Evolutionary conservation across 2,797 vertebrate species (phyloP), one percentile per base, ranked within the genome.

Genomic region (Monodelphis domestica): DNA sequence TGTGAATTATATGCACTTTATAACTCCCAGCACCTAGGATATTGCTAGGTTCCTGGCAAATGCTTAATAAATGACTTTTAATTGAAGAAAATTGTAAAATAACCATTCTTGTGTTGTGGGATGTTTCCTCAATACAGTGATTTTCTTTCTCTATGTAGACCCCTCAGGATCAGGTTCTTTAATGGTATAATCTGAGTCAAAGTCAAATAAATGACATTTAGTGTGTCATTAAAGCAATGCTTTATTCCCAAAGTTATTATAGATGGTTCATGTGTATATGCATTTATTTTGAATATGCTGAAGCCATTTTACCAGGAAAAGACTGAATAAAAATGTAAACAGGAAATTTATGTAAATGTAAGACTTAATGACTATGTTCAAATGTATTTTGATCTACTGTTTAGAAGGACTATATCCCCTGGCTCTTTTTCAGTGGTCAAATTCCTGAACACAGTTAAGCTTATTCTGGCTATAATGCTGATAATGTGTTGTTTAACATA

Each of bases 181-280:
- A 97, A 97, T 96, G 94, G 97, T 93, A 97, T 97, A 97, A 97
- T 97, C 95, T 95, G 94, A 97, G 97, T 94, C 96, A 96, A 95
- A 95, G 97, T 97, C 97, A 97, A 97, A 97, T 97, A 97, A 97
- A 95, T 97, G 96, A 95, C 97, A 97, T 96, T 95, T 96, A 97
- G 91, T 96, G 96, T 96, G 94, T 97, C 96, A 97, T 97, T 97
- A 97, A 96, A 97, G 96, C 94, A 96, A 97, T 97, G 95, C 96
- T 12, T 28, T 97, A 96, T 96, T 97, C 97, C 97, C 97, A 97
- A 96, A 96, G 96, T 97, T 97, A 90, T 96, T 97, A 96, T 95
- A 96, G 96, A 97, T 97, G 95, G 96, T 97, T 96, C 97, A 96
- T 95, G 96, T 97, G 97, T 96, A 96, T 90, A 95, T 94, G 96